Evolutionary conservation across 2,797 vertebrate genomes (phyloP).

Genomic region (Rhodeus uyekii): DNA sequence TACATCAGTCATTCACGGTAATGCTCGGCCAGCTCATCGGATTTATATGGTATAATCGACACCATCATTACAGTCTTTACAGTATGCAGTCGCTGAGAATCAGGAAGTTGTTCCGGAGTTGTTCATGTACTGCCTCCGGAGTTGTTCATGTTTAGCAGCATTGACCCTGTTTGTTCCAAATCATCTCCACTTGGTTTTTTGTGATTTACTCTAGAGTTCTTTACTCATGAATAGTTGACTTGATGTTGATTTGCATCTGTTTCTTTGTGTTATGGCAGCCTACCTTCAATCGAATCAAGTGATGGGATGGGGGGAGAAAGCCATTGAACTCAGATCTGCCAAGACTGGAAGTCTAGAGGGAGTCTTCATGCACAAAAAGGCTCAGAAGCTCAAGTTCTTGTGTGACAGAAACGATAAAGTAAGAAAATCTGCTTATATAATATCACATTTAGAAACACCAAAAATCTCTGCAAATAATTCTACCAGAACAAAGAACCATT

Average conservation of each 20-base stretch:
- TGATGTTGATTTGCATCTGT: not conserved
- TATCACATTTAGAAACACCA: not conserved
- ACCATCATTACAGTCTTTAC: no score
- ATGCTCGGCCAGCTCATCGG: no score
- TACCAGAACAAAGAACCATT: not conserved
- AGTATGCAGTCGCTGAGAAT: no score
- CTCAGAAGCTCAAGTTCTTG: slow-evolving; percentile 94
- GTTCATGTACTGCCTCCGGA: no score
- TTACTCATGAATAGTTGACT: not conserved
- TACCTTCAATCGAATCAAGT: slow-evolving; percentile 93
- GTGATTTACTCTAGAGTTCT: not conserved
- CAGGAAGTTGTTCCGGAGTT: no score
- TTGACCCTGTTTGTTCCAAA: not conserved
- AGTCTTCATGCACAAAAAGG: slow-evolving; percentile 94
- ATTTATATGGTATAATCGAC: no score
- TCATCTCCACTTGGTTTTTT: not conserved
- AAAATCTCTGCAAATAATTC: not conserved
- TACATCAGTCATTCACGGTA: no score
- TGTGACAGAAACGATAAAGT: slow-evolving; percentile 97
- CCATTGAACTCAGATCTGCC: slow-evolving; percentile 88
- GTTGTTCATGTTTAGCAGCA: no score
- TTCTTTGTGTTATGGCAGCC: slow-evolving; percentile 69
- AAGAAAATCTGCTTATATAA: slow-evolving; percentile 21
- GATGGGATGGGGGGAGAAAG: slow-evolving; percentile 95
- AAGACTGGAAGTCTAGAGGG: slow-evolving; percentile 87